Evolutionary conservation across 2,888 invertebrate genomes (phyloP), one percentile per base, ranked within the genome.

Genomic region (Trimorus sp.): DNA sequence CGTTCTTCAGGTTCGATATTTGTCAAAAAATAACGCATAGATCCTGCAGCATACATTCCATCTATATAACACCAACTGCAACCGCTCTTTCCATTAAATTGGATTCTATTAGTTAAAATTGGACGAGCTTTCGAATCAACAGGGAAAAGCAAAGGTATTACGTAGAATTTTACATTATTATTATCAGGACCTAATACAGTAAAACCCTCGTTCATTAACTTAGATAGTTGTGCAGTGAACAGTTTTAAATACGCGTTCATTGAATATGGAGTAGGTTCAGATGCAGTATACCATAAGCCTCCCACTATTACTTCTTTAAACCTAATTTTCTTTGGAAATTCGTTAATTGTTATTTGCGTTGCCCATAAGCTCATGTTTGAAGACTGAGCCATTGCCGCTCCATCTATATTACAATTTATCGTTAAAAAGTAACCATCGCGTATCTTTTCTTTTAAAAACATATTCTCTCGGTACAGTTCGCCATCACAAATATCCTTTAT

Each of bases 241-340:
- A 15, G 16, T 12, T 63, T 11, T n/a, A 84, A 14, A 65, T 79
- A 84, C 11, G 56, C n/a, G 45, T 83, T 83, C 84, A 84, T 85
- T 0, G 77, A 60, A 15, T 45, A 12, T n/a, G 79, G 66, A 36
- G 59, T 76, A 0, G 83, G 83, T 71, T 83, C 83, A 7, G 62
- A 53, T 38, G 51, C 38, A 26, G 26, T 26, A 38, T 82, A 69
- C 82, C 83, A 83, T 26, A 85, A 58, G 16, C 60, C 83, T 12
- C 75, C 65, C 45, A 85, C n/a, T 16, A 83, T 16, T 15, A 83
- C 40, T 16, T 37, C 51, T 51, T 83, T 80, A 42, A 78, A 81
- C 7, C 83, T 59, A 14, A 81, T 51, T 2, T 79, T 12, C 9
- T 65, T n/a, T 11, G 85, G 83, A 14, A 85, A 60, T 77, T 81